Percentiles rank a stretch among this genome's conserved stretches.
phyloP scores from a whole-genome alignment of 2,888 invertebrate species.

The Notodonta ziczac region DNA sequence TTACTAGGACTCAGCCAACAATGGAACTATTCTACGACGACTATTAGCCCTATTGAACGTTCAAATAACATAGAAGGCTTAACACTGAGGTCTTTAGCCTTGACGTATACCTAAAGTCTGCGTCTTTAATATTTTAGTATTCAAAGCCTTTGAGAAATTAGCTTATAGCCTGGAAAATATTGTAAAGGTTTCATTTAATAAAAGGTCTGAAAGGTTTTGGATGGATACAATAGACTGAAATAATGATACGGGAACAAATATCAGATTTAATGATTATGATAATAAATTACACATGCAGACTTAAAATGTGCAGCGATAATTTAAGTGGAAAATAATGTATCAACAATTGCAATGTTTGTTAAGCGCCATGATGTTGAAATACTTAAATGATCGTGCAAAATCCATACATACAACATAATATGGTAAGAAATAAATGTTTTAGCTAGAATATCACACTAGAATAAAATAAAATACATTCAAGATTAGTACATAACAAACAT shows the following conservation, averaged over 20 bases:
- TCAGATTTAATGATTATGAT: not conserved
- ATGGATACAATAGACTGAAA: not conserved
- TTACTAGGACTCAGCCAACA: conserved; percentile 51
- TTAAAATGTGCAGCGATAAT: not conserved
- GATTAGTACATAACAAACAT: not conserved
- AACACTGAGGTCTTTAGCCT: conserved; percentile 9
- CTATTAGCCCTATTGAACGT: conserved; percentile 42
- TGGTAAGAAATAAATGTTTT: too few relatives aligned
- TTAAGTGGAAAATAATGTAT: too few relatives aligned
- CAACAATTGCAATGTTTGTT: too few relatives aligned
- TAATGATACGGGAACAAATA: not conserved
- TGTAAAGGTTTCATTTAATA: not conserved
- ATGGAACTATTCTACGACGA: conserved; percentile 49
- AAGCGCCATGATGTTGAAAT: too few relatives aligned
- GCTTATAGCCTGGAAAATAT: conserved; percentile 5
- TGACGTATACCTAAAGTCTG: not conserved
- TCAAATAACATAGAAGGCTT: conserved; percentile 31
- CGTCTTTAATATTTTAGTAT: conserved; percentile 5
- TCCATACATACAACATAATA: too few relatives aligned
- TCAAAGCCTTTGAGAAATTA: conserved; percentile 8
- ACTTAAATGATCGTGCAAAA: too few relatives aligned
- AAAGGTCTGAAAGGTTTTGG: not conserved
- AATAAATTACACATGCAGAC: not conserved
- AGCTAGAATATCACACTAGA: too few relatives aligned
- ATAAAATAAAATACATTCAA: too few relatives aligned